Conservation (phyloP, 1,140 invertebrate genomes). For the Dreissena polymorpha region DNA sequence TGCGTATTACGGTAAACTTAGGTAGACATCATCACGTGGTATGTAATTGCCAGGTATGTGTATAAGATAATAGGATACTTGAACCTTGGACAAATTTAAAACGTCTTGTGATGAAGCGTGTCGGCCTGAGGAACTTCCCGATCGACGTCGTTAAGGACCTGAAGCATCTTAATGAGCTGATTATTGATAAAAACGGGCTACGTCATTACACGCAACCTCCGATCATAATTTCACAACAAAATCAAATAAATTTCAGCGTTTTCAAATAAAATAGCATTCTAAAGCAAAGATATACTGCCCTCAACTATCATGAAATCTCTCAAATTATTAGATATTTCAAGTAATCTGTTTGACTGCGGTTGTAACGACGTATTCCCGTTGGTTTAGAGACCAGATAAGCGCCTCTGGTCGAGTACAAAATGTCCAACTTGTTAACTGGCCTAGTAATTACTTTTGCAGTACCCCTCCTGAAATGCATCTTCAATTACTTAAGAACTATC, state of each 20-base stretch:
- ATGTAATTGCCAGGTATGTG: too few species aligned
- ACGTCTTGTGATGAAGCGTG: background rate
- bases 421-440: conserved; percentile 18
- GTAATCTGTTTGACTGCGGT: background rate
- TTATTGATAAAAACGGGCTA: background rate
- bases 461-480: background rate
- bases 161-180: background rate
- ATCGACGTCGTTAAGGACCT: background rate
- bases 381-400: background rate
- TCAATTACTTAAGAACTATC: background rate
- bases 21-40: too few species aligned
- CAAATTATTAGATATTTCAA: background rate
- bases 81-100: background rate
- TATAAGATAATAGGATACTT: too few species aligned
- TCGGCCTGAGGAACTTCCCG: background rate
- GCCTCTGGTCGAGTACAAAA: background rate
- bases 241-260: background rate
- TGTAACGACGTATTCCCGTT: background rate
- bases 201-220: background rate
- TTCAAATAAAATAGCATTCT: background rate
- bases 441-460: background rate
- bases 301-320: background rate
- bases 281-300: background rate
- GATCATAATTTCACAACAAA: background rate
- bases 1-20: too few species aligned